These are phyloP conservation scores for Dascillus cervinus DNA, from an alignment of 2,888 invertebrate genomes.

Conservation along the genomic window DNA sequence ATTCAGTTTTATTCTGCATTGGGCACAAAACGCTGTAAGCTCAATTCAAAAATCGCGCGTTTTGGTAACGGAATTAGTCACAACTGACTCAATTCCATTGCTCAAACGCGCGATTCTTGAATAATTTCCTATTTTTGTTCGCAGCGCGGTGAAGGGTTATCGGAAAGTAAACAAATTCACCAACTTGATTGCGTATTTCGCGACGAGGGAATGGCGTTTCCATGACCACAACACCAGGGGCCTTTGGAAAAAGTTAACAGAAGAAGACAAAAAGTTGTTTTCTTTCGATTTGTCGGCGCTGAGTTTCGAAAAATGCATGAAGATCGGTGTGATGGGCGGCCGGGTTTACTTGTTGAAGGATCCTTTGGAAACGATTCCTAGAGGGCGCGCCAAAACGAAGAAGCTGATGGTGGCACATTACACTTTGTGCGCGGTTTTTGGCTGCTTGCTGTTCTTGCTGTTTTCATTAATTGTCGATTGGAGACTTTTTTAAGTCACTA, in stretches of 20 bases:
- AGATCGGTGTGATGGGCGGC: slow-evolving; percentile 61
- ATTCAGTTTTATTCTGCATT: too few species aligned
- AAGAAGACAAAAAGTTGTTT: neutral
- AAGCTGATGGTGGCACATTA: neutral
- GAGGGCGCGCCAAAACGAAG: slow-evolving; percentile 31
- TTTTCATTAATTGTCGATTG: too few species aligned
- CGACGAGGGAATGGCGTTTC: neutral
- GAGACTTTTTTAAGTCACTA: too few species aligned
- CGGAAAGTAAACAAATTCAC: neutral
- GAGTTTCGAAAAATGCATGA: slow-evolving; percentile 66
- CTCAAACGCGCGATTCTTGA: too few species aligned
- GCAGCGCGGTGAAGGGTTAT: neutral
- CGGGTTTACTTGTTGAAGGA: slow-evolving; percentile 73
- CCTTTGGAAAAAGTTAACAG: neutral
- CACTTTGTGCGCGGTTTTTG: neutral
- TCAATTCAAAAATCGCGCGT: too few species aligned
- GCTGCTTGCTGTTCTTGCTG: neutral
- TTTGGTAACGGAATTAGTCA: too few species aligned
- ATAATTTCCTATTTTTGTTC: too few species aligned
- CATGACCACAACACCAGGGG: neutral
- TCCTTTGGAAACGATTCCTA: slow-evolving; percentile 59
- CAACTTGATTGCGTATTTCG: neutral
- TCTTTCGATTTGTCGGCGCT: slow-evolving; percentile 47
- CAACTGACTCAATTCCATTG: too few species aligned
- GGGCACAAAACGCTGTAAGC: too few species aligned